phyloP scores from a whole-genome alignment of 2,113 vertebrate species.

The Dissostichus mawsoni region DNA sequence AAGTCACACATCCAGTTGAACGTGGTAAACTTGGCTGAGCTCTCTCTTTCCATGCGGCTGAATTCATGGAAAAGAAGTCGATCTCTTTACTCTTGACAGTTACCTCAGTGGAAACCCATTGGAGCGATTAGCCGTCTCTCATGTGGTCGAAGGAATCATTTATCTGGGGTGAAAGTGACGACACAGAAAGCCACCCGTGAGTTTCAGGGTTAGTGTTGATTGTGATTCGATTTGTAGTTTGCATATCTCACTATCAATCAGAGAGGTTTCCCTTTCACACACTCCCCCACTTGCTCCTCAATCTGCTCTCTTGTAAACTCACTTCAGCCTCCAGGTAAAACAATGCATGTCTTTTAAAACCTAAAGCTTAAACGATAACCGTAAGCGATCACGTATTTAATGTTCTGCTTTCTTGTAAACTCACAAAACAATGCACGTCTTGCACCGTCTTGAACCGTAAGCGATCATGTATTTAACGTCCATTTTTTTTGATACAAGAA shows the following conservation, averaged over 20 bases:
- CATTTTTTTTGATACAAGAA: no score
- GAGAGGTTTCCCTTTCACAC: conserved; percentile 30
- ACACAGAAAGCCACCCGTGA: conserved; percentile 75
- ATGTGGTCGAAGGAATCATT: conserved; percentile 75
- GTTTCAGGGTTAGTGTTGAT: no score
- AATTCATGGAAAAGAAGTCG: conserved; percentile 80
- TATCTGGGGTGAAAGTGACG: conserved; percentile 72
- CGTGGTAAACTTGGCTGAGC: conserved; percentile 38
- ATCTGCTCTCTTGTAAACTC: conserved; percentile 70
- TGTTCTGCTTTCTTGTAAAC: conserved; percentile 68
- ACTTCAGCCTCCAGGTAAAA: conserved; percentile 26
- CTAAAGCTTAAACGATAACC: no score
- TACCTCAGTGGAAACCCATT: conserved; percentile 83
- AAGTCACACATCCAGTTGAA: conserved; percentile 66
- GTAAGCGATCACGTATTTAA: no score
- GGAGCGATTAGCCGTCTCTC: conserved; percentile 78
- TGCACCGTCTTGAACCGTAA: no score
- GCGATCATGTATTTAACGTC: no score
- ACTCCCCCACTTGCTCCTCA: not conserved
- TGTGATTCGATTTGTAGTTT: no score
- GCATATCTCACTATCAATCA: conserved; percentile 35
- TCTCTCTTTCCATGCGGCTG: conserved; percentile 39
- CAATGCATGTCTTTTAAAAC: not conserved
- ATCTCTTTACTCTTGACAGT: conserved; percentile 78
- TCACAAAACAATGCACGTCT: not conserved